Evolutionary conservation across 2,797 vertebrate species (phyloP).

Genomic region (Distichodus sexfasciatus): DNA sequence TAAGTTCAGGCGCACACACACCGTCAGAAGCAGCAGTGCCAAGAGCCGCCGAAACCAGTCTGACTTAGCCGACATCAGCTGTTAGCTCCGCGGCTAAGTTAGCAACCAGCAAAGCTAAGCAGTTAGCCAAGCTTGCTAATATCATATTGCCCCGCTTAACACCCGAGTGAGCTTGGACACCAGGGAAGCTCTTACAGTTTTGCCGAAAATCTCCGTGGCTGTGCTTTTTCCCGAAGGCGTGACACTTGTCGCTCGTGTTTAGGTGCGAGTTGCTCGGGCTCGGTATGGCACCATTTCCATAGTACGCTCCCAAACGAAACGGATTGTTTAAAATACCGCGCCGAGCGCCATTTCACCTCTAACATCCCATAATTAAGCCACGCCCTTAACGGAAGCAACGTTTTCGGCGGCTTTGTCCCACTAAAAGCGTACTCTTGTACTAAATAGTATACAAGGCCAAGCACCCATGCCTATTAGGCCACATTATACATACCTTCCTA

Average conservation of each 20-base stretch:
- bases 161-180: background rate
- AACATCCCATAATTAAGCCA: conserved; percentile 88
- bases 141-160: conserved; percentile 38
- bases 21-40: too few species aligned
- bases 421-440: too few species aligned
- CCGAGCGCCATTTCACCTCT: conserved; percentile 95
- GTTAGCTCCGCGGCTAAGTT: conserved; percentile 26
- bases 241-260: conserved; percentile 1
- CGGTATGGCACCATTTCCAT: conserved; percentile 60
- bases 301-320: conserved; percentile 73
- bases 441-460: too few species aligned
- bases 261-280: conserved; percentile 44
- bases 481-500: too few species aligned
- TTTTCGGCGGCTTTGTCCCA: too few species aligned
- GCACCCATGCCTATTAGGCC: too few species aligned
- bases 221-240: conserved; percentile 3
- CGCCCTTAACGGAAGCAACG: conserved; percentile 72
- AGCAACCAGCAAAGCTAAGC: conserved; percentile 30
- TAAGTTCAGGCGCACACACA: too few species aligned
- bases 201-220: conserved; percentile 29
- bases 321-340: conserved; percentile 99
- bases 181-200: conserved; percentile 30
- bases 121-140: conserved; percentile 46
- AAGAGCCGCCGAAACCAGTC: too few species aligned
- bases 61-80: conserved; percentile 40